phyloP scores from a whole-genome alignment of 53 echinoderm and acorn worm species.

The Holothuria leucospilota region DNA sequence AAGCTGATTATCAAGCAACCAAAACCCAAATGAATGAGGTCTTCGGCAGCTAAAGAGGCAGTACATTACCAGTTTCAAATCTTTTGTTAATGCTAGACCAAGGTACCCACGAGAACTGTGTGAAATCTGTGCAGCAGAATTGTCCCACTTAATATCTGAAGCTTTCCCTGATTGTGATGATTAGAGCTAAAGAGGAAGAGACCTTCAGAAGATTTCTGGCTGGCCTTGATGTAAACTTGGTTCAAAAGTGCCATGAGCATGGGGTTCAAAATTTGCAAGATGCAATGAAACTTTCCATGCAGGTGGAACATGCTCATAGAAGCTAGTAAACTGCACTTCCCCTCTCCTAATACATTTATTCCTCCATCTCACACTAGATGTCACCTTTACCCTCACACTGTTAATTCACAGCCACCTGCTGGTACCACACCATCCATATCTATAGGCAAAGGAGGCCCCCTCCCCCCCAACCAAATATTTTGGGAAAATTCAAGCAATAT shows the following conservation, averaged over 20 bases:
- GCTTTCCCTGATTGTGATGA: conserved; percentile 57
- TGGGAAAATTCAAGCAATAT: too few species aligned
- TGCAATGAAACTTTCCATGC: conserved; percentile 43
- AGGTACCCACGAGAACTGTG: conserved; percentile 50
- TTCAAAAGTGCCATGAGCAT: conserved; percentile 68
- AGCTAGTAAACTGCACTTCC: conserved; percentile 32
- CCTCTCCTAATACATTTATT: conserved; percentile 8
- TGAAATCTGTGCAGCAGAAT: conserved; percentile 62
- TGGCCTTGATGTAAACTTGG: conserved; percentile 55
- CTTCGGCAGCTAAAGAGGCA: conserved; percentile 31
- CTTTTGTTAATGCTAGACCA: conserved; percentile 49
- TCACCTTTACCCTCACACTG: not conserved
- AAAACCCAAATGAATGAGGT: not conserved
- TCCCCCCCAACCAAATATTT: too few species aligned
- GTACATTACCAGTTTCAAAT: conserved; percentile 15
- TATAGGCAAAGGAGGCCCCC: too few species aligned
- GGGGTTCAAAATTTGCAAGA: conserved; percentile 22
- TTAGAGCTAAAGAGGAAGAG: conserved; percentile 40
- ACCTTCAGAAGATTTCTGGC: conserved; percentile 67
- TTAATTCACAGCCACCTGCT: not conserved
- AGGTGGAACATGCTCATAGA: conserved; percentile 16
- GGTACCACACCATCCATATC: not conserved
- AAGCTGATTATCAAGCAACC: not conserved
- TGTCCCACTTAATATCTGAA: conserved; percentile 30
- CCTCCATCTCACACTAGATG: not conserved